These are phyloP conservation scores for Diplazon laetatorius DNA, from an alignment of 2,888 invertebrate genomes.

Conservation along the genomic window DNA sequence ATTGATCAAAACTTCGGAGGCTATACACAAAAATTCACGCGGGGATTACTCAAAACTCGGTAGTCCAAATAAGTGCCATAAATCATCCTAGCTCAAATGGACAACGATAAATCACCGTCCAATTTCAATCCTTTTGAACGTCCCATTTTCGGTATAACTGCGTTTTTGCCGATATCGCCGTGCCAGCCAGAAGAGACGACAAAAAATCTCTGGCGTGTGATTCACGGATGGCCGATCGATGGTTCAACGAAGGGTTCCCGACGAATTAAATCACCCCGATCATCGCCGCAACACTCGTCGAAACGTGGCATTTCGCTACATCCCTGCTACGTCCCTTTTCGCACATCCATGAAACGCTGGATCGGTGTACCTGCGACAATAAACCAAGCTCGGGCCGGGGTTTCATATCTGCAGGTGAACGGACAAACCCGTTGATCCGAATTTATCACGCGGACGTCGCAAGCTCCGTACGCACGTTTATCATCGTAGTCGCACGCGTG, in stretches of 20 bases:
- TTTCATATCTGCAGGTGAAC: slow-evolving; percentile 57
- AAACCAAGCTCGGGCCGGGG: slow-evolving; percentile 27
- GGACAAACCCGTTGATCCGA: slow-evolving; percentile 53
- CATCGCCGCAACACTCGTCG: slow-evolving; percentile 10
- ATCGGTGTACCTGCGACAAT: slow-evolving; percentile 54
- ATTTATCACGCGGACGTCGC: slow-evolving; percentile 57
- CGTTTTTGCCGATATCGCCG: neutral
- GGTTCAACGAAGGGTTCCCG: slow-evolving; percentile 31
- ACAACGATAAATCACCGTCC: slow-evolving; percentile 55
- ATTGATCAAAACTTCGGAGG: slow-evolving; percentile 56
- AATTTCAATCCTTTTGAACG: slow-evolving; percentile 59
- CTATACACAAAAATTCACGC: slow-evolving; percentile 13
- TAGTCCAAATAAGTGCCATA: slow-evolving; percentile 53
- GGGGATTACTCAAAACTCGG: slow-evolving; percentile 26
- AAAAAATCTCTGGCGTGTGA: slow-evolving; percentile 31
- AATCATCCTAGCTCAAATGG: slow-evolving; percentile 61
- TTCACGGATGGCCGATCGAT: slow-evolving; percentile 37
- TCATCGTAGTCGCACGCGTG: slow-evolving; percentile 50
- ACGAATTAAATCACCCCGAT: slow-evolving; percentile 9
- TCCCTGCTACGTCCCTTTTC: neutral
- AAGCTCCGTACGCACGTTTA: slow-evolving; percentile 55
- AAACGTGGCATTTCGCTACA: slow-evolving; percentile 22
- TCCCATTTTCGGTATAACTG: neutral
- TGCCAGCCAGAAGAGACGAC: slow-evolving; percentile 4
- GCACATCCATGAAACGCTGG: neutral